A percentile compares a stretch with the other conserved stretches of the same genome.
These are phyloP conservation scores for Lacanobia wlatinum DNA, from an alignment of 2,888 invertebrate species.

Conservation along the genomic window DNA sequence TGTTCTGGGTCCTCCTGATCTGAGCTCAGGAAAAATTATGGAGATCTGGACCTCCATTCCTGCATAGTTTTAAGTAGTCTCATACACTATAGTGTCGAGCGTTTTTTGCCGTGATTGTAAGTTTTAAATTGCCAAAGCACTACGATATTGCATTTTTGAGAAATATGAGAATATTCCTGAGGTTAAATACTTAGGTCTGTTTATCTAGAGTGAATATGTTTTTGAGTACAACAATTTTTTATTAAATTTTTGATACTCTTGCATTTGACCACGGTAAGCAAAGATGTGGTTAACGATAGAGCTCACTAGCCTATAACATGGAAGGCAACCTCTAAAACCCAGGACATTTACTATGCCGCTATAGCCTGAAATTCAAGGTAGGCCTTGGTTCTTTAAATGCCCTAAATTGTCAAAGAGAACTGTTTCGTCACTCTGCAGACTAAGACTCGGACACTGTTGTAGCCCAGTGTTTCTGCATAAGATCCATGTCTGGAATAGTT, in stretches of 20 bases:
- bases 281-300: not conserved
- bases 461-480: too few relatives aligned
- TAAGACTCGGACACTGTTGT: too few relatives aligned
- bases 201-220: not conserved
- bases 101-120: too few relatives aligned
- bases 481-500: too few relatives aligned
- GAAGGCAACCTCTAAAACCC: too few relatives aligned
- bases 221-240: not conserved
- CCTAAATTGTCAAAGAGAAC: too few relatives aligned
- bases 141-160: not conserved
- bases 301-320: not conserved
- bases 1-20: conserved; percentile 90
- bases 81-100: not conserved
- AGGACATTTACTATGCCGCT: too few relatives aligned
- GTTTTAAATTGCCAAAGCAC: not conserved
- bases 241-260: not conserved
- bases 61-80: conserved; percentile 50
- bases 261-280: not conserved
- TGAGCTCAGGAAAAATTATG: conserved; percentile 84
- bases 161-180: not conserved
- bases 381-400: too few relatives aligned
- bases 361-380: too few relatives aligned
- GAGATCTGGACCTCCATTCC: conserved; percentile 87
- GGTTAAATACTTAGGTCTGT: too few relatives aligned
- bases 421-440: too few relatives aligned